phyloP scores from a whole-genome alignment of 1,140 invertebrate genomes.

The Nasonia giraulti region DNA sequence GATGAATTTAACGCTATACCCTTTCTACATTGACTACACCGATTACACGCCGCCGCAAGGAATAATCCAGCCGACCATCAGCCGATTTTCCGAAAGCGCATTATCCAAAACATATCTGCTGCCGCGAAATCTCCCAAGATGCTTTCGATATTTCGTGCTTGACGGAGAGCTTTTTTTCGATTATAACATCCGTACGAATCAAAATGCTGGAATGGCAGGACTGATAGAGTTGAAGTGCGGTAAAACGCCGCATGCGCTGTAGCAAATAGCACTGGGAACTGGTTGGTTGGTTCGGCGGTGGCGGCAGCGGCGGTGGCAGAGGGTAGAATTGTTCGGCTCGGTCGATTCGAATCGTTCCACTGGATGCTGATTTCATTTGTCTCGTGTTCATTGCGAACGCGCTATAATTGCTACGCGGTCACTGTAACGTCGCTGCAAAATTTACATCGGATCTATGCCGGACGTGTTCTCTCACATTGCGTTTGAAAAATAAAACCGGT shows the following conservation, averaged over 20 bases:
- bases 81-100: too few relatives aligned
- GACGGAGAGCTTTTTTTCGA: not conserved
- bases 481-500: not conserved
- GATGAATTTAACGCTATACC: not conserved
- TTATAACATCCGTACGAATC: not conserved
- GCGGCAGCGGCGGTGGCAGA: not conserved
- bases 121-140: too few relatives aligned
- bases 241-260: conserved; percentile 17
- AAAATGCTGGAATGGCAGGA: conserved; percentile 10
- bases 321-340: conserved; percentile 27
- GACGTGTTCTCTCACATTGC: not conserved
- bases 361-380: conserved; percentile 44
- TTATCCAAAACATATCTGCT: too few relatives aligned
- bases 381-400: conserved; percentile 3
- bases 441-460: conserved; percentile 15
- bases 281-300: not conserved
- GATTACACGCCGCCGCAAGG: not conserved
- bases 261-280: conserved; percentile 21
- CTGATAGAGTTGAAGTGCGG: conserved; percentile 35
- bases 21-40: not conserved
- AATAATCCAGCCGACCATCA: not conserved
- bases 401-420: conserved; percentile 37
- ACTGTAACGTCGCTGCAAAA: conserved; percentile 33
- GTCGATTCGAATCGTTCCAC: conserved; percentile 33
- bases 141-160: too few relatives aligned